Base-by-base conservation (phyloP, 2,888 invertebrate species). In the Salticus scenicus region DNA sequence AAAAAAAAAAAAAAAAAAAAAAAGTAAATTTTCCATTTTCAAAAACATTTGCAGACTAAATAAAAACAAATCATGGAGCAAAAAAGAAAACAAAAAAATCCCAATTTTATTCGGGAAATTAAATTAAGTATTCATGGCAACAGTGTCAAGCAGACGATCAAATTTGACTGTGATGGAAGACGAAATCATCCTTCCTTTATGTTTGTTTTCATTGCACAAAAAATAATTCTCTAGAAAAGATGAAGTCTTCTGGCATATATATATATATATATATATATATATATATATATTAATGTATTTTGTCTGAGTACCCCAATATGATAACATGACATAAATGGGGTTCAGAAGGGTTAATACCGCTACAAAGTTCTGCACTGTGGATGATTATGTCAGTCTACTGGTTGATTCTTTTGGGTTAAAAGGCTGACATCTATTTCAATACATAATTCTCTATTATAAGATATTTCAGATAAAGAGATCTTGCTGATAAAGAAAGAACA, bases 131-230 rank as follows among this genome's bases (percentile, higher is more conserved):
- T 47, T 47, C 47, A 14, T 47, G 47, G 47, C 47, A 47, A 47
- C 47, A 47, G n/a, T 47, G 47, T 47, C 47, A 47, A 47, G 47
- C 47, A 47, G 47, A 5, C 47, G 47, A 47, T 47, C 47, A 47
- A 47, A 10, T 47, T n/a, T 47, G 47, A 47, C 47, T 47, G 7
- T 47, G 47, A 47, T 47, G n/a, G 47, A 47, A 47, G 47, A 47
- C 17, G 47, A n/a, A 47, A 47, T 47, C 47, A 47, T 47, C 7
- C n/a, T 12, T 47, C 37, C 37, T 47, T 47, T 7, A 47, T 47
- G 47, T 47, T 47, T 47, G n/a, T 47, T 47, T 47, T 47, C 47
- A 47, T 47, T 47, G 10, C 17, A 12, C 47, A 12, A 14, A 17
- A 12, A 17, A 47, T 47, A 47, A 47, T 47, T 47, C 17, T 37